Percentiles rank a stretch among this genome's conserved stretches.
Evolutionary conservation across 2,888 invertebrate genomes (phyloP).

Genomic region (Drosophila limbata): DNA sequence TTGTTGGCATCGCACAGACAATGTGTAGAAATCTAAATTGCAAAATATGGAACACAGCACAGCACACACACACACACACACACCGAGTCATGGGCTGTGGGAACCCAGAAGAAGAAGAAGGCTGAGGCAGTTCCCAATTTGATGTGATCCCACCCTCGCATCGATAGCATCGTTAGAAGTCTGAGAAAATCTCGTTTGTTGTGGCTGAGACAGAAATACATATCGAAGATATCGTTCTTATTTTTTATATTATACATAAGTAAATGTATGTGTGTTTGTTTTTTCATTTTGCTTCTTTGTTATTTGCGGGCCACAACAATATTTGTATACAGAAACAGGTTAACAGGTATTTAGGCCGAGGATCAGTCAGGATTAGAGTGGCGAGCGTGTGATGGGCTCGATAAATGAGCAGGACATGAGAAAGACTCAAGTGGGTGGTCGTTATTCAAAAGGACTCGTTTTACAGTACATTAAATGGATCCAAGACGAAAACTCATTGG

Average conservation of each 20-base stretch:
- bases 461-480: conserved; percentile 7
- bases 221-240: conserved; percentile 23
- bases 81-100: conserved; percentile 43
- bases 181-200: conserved; percentile 76
- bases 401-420: conserved; percentile 21
- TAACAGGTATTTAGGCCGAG: conserved; percentile 72
- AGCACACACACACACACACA: conserved; percentile 4
- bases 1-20: conserved; percentile 48
- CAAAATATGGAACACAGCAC: conserved; percentile 69
- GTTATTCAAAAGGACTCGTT: neutral
- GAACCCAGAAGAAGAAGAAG: conserved; percentile 43
- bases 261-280: conserved; percentile 4
- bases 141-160: conserved; percentile 76
- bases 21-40: conserved; percentile 76
- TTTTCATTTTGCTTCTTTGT: conserved; percentile 24
- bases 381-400: conserved; percentile 27
- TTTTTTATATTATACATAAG: neutral
- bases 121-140: conserved; percentile 68
- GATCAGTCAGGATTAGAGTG: conserved; percentile 67
- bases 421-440: conserved; percentile 68
- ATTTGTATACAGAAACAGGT: conserved; percentile 64
- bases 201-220: conserved; percentile 54
- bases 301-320: conserved; percentile 49
- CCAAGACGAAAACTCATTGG: conserved; percentile 38
- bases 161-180: conserved; percentile 69